Evolutionary conservation across 2,113 vertebrate species (phyloP).

Genomic region (Larimichthys crocea): DNA sequence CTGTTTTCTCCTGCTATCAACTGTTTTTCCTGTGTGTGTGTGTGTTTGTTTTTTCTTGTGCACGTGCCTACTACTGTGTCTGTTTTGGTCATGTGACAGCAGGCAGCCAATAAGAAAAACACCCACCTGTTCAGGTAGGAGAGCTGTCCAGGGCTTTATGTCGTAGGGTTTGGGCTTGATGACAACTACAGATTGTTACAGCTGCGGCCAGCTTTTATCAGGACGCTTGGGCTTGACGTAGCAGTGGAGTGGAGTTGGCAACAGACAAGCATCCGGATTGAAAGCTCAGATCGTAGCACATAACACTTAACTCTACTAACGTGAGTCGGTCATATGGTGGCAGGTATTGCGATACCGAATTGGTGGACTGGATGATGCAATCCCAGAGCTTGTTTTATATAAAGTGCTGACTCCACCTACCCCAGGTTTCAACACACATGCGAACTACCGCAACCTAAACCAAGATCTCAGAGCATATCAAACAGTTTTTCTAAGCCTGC

Average conservation of each 20-base stretch:
- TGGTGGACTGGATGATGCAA: neutral
- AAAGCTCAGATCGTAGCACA: neutral
- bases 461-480: neutral
- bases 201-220: conserved; percentile 8
- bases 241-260: neutral
- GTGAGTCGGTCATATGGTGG: neutral
- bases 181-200: conserved; percentile 29
- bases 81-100: conserved; percentile 74
- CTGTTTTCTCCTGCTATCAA: conserved; percentile 66
- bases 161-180: conserved; percentile 20
- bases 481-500: neutral
- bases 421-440: neutral
- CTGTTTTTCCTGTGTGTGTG: neutral
- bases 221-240: neutral
- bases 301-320: too few relatives aligned
- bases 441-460: too few relatives aligned
- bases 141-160: conserved; percentile 31
- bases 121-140: conserved; percentile 86
- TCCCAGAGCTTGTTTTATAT: neutral
- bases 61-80: conserved; percentile 32
- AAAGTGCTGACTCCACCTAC: neutral
- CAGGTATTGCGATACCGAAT: neutral
- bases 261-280: neutral
- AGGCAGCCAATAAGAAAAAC: conserved; percentile 85
- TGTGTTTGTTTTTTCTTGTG: conserved; percentile 22